These are phyloP conservation scores for Eustalomyia histrio DNA, from an alignment of 2,888 invertebrate species.

Conservation along the genomic window DNA sequence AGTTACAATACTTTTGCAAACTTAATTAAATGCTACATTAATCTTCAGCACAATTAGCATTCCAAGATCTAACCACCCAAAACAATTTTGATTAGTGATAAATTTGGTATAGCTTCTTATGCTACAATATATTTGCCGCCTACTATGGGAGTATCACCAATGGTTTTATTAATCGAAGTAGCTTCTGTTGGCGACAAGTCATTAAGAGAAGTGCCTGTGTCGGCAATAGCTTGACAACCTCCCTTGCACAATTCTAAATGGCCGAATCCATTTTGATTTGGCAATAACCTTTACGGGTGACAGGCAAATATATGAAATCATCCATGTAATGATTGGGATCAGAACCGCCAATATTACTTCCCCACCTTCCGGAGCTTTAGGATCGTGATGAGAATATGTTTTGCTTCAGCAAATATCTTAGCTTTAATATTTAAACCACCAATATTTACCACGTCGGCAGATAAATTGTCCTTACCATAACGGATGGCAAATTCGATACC, in stretches of 20 bases:
- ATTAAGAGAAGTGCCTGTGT: constrained; percentile 97
- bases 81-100: constrained; percentile 90
- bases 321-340: constrained; percentile 93
- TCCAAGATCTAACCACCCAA: constrained; percentile 88
- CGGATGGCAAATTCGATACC: constrained; percentile 95
- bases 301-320: constrained; percentile 92
- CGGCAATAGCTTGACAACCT: constrained; percentile 97
- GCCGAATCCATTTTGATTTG: constrained; percentile 93
- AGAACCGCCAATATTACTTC: constrained; percentile 95
- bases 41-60: too few relatives aligned
- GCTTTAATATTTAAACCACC: constrained; percentile 86
- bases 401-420: constrained; percentile 96
- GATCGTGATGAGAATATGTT: constrained; percentile 94
- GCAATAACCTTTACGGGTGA: constrained; percentile 95
- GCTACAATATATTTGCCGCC: constrained; percentile 91
- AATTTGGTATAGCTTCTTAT: constrained; percentile 86
- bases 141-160: constrained; percentile 90
- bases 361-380: constrained; percentile 88
- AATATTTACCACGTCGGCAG: constrained; percentile 88
- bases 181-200: constrained; percentile 93
- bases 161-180: constrained; percentile 88
- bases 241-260: constrained; percentile 84
- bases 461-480: constrained; percentile 98
- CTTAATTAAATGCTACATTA: too few relatives aligned
- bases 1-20: too few relatives aligned